Evolutionary conservation across 2,797 vertebrate species (phyloP).

Genomic region (Poeciliopsis gracilis): DNA sequence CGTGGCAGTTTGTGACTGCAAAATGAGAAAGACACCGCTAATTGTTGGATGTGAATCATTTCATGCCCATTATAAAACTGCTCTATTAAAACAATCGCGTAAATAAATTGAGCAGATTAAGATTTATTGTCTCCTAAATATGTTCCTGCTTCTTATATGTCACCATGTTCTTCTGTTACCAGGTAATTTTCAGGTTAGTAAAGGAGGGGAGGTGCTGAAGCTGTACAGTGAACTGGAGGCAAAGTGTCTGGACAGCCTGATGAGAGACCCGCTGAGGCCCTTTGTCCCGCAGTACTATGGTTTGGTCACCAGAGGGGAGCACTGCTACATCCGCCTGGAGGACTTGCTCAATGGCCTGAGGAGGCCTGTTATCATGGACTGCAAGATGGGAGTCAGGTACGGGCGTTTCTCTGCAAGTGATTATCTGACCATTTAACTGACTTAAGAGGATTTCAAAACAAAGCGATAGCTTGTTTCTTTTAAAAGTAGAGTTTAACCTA

Average conservation of each 20-base stretch:
- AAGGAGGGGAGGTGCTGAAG: slow-evolving; percentile 88
- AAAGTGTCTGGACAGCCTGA: slow-evolving; percentile 83
- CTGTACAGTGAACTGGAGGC: slow-evolving; percentile 85
- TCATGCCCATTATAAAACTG: not conserved
- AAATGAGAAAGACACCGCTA: not conserved
- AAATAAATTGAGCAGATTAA: not conserved
- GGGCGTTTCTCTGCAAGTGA: not conserved
- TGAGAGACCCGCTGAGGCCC: slow-evolving; percentile 82
- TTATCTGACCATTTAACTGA: not conserved
- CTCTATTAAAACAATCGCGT: not conserved
- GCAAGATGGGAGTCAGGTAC: slow-evolving; percentile 92
- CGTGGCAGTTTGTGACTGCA: not conserved
- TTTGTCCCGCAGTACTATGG: slow-evolving; percentile 89
- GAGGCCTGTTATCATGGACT: slow-evolving; percentile 90
- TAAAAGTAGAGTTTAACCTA: not conserved
- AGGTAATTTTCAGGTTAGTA: slow-evolving; percentile 88
- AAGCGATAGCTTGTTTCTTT: not conserved
- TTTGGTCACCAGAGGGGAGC: slow-evolving; percentile 78
- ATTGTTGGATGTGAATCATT: not conserved
- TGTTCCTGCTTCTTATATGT: not conserved
- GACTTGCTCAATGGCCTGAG: slow-evolving; percentile 87
- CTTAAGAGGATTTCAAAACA: not conserved
- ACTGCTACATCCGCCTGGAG: slow-evolving; percentile 87
- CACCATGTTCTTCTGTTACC: slow-evolving; percentile 8
- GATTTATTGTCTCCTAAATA: not conserved